These are phyloP conservation scores for Clarias fuscus DNA, from an alignment of 2,797 vertebrate genomes.

Conservation along the genomic window DNA sequence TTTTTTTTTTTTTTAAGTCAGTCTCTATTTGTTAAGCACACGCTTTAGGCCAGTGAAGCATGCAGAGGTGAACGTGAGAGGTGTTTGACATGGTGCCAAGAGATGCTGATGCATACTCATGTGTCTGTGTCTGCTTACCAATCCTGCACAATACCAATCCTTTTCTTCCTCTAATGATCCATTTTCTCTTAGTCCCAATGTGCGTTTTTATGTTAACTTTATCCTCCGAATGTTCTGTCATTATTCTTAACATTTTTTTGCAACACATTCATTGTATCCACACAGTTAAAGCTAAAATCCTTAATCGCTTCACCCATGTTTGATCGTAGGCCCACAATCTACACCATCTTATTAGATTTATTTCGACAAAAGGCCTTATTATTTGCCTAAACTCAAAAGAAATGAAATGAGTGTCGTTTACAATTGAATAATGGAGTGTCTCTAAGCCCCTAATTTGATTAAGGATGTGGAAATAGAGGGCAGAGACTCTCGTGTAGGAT, in stretches of 20 bases:
- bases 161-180: neutral
- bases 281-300: slow-evolving; percentile 24
- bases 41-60: slow-evolving; percentile 85
- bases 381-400: slow-evolving; percentile 91
- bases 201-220: slow-evolving; percentile 15
- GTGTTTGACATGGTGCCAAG: slow-evolving; percentile 80
- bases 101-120: slow-evolving; percentile 68
- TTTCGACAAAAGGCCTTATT: slow-evolving; percentile 86
- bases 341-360: slow-evolving; percentile 84
- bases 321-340: slow-evolving; percentile 55
- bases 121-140: slow-evolving; percentile 49
- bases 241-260: neutral
- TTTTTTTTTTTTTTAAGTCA: neutral
- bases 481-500: slow-evolving; percentile 84
- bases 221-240: neutral
- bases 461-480: slow-evolving; percentile 86
- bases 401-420: slow-evolving; percentile 74
- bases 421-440: slow-evolving; percentile 85
- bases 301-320: slow-evolving; percentile 22
- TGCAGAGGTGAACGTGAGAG: slow-evolving; percentile 84
- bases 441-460: slow-evolving; percentile 98
- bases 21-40: slow-evolving; percentile 88
- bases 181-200: slow-evolving; percentile 26
- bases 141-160: no score
- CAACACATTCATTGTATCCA: neutral